Evolutionary conservation across 92 coral and sea anemone species (phyloP).

Genomic region (Phenganax subtilis): DNA sequence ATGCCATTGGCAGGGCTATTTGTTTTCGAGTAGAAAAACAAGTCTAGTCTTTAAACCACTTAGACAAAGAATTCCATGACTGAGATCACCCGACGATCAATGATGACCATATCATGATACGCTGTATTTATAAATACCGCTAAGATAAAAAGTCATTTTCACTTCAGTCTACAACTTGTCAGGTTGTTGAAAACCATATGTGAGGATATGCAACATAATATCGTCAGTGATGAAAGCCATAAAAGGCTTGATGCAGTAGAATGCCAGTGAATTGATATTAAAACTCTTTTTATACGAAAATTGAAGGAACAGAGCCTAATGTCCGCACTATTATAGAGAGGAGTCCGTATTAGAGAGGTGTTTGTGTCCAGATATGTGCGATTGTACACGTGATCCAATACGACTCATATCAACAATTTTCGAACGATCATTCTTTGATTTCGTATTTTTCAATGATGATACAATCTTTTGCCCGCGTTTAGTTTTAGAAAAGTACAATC

Average conservation of each 20-base stretch:
- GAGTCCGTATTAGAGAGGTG: too few relatives aligned
- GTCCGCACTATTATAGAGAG: too few relatives aligned
- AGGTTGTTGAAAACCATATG: slow-evolving; percentile 18
- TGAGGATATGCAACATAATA: not conserved
- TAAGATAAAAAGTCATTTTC: slow-evolving; percentile 2
- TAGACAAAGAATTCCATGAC: slow-evolving; percentile 2
- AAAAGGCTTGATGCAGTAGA: not conserved
- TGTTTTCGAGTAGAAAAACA: not conserved
- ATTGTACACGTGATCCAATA: too few relatives aligned
- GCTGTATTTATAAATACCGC: slow-evolving; percentile 19
- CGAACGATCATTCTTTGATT: too few relatives aligned
- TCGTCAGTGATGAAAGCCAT: slow-evolving; percentile 18
- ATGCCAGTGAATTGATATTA: not conserved
- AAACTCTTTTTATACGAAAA: too few relatives aligned
- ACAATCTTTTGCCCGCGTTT: too few relatives aligned
- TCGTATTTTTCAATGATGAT: too few relatives aligned
- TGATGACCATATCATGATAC: not conserved
- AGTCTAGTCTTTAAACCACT: not conserved
- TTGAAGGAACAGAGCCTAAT: too few relatives aligned
- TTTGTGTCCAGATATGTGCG: too few relatives aligned
- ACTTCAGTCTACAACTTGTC: slow-evolving; percentile 7
- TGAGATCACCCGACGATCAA: not conserved
- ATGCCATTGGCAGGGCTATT: too few relatives aligned
- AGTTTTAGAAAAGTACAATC: too few relatives aligned
- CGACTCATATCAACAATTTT: too few relatives aligned